Conservation (phyloP, 2,113 vertebrate genomes). For the Rhinogobius similis region DNA sequence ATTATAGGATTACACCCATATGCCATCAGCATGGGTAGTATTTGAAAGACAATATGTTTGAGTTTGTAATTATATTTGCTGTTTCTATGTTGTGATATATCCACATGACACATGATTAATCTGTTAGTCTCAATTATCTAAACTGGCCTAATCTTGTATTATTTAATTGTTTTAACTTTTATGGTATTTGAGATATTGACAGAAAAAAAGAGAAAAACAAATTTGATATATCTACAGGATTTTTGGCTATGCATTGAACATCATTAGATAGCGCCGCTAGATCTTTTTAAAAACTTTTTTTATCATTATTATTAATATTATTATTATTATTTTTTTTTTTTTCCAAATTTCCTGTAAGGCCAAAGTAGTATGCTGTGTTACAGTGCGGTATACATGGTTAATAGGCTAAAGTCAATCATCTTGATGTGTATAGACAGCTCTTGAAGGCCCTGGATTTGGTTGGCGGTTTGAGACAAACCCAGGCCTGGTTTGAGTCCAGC, state of each 20-base stretch:
- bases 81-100: neutral
- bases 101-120: neutral
- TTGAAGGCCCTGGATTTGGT: constrained; percentile 23
- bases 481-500: constrained; percentile 54
- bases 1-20: neutral
- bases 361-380: neutral
- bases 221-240: too few relatives aligned
- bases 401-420: constrained; percentile 10
- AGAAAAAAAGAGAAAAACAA: too few relatives aligned
- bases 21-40: neutral
- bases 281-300: too few relatives aligned
- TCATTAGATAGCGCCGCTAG: too few relatives aligned
- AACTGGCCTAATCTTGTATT: neutral
- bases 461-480: constrained; percentile 36
- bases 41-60: neutral
- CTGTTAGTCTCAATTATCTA: too few relatives aligned
- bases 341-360: too few relatives aligned
- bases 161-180: neutral
- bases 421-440: constrained; percentile 35
- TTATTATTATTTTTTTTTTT: too few relatives aligned
- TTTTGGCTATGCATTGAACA: too few relatives aligned
- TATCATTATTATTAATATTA: too few relatives aligned
- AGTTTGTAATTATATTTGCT: neutral
- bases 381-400: neutral
- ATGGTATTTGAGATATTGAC: neutral